Evolutionary conservation across 2,888 invertebrate species (phyloP).

Genomic region (Lasius fuliginosus): DNA sequence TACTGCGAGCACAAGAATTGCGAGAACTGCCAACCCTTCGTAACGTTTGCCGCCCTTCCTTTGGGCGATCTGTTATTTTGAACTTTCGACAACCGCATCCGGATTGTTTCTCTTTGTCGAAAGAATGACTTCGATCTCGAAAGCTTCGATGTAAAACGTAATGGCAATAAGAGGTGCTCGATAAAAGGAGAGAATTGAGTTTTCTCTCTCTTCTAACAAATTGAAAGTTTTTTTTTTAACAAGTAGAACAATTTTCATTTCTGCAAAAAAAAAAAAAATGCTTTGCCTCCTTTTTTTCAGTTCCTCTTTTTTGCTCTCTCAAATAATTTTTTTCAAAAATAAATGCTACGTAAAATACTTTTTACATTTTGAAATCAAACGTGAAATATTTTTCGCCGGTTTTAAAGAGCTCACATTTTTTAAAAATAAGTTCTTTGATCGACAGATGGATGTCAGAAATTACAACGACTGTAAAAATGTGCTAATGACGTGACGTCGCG

Average conservation of each 20-base stretch:
- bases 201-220: constrained; percentile 26
- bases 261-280: background rate
- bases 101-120: constrained; percentile 54
- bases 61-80: constrained; percentile 69
- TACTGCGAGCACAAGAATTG: constrained; percentile 56
- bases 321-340: background rate
- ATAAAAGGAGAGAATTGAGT: constrained; percentile 3
- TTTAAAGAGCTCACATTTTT: background rate
- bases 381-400: background rate
- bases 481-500: constrained; percentile 25
- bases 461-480: constrained; percentile 9
- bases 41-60: constrained; percentile 50
- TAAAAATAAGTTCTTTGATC: background rate
- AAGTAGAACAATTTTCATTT: background rate
- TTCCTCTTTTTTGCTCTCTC: background rate
- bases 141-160: constrained; percentile 26
- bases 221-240: constrained; percentile 3
- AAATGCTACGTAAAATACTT: background rate
- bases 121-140: constrained; percentile 31
- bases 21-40: constrained; percentile 38
- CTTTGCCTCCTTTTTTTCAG: background rate
- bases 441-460: background rate
- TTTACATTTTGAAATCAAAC: background rate
- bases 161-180: constrained; percentile 21
- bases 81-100: constrained; percentile 72